Base-by-base conservation (phyloP, 2,113 vertebrate species). In the Grammomys surdaster region DNA sequence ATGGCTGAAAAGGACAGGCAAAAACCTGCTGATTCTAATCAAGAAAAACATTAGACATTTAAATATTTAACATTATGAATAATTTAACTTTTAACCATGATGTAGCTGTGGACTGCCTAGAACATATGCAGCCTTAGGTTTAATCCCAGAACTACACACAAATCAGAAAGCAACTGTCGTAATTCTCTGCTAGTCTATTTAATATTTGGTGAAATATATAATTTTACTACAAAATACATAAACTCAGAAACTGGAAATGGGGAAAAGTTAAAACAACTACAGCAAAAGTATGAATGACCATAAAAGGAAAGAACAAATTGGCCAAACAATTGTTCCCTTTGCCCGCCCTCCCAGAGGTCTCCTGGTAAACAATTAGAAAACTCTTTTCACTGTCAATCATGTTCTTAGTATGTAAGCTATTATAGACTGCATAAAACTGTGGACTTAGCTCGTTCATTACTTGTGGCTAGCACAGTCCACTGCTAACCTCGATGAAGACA, bases 161-260 rank as follows among this genome's bases (percentile, higher is more conserved):
- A 40, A 63, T 31, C 10, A 31, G n/a, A 85, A 85, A 46, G 13
- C 40, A 85, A 85, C 58, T 65, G 58, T 43, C 14, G 31, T 43
- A 85, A 85, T 85, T 85, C 24, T 85, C 58, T 93, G 65, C 3
- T 84, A 88, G 76, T 76, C 24, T 90, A 75, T 69, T 78, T 94
- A 90, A 97, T 94, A 70, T 19, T 54, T 86, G 36, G n/a, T 78
- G 40, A 84, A 78, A 84, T 87, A 43, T 40, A 28, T 60, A 48
- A n/a, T 93, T 93, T 73, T 88, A 7, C 56, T 26, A 90, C 43
- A 36, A 95, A 94, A 96, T 82, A 75, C 13, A 86, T 91, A 67
- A 58, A 51, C 48, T 75, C 36, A 8, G 56, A 73, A 89, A 84
- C 36, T 77, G 4, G 14, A 80, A 87, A 69, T 6, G 69, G 14